A percentile compares a stretch with the other conserved stretches of the same genome.
phyloP scores from a whole-genome alignment of 2,888 invertebrate species.

The Netelia melanura region DNA sequence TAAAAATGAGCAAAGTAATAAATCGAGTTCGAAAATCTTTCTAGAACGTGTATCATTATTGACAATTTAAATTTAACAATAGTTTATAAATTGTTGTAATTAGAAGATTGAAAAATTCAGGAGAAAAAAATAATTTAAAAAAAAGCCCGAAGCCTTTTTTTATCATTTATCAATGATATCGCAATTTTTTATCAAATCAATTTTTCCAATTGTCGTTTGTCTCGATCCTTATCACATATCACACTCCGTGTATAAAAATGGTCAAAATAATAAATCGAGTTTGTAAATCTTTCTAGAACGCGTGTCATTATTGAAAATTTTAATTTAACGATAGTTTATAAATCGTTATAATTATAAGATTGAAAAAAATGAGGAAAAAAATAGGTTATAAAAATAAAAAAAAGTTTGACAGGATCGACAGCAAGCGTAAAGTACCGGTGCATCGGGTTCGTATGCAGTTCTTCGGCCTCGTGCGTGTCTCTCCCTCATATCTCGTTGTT shows the following conservation, averaged over 20 bases:
- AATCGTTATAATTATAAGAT: not conserved
- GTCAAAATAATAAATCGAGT: not conserved
- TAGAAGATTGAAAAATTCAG: not conserved
- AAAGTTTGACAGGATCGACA: not conserved
- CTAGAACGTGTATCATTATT: not conserved
- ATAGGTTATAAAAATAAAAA: no score
- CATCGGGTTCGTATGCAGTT: slow-evolving; percentile 32
- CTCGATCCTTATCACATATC: not conserved
- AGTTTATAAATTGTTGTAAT: not conserved
- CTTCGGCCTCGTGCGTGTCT: slow-evolving; percentile 22
- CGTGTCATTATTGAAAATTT: not conserved
- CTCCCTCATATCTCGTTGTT: slow-evolving; percentile 18
- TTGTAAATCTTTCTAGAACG: no score
- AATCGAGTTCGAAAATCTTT: no score
- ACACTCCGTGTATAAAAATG: not conserved
- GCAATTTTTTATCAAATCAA: not conserved
- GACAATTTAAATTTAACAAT: not conserved
- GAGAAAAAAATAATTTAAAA: not conserved
- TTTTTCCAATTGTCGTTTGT: not conserved
- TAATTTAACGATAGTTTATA: not conserved
- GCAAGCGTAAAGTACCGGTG: slow-evolving; percentile 38
- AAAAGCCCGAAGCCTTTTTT: not conserved
- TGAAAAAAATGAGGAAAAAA: not conserved
- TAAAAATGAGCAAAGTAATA: not conserved
- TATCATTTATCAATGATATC: not conserved